Evolutionary conservation across 2,797 vertebrate species (phyloP).

Genomic region (Delichon dasypus): DNA sequence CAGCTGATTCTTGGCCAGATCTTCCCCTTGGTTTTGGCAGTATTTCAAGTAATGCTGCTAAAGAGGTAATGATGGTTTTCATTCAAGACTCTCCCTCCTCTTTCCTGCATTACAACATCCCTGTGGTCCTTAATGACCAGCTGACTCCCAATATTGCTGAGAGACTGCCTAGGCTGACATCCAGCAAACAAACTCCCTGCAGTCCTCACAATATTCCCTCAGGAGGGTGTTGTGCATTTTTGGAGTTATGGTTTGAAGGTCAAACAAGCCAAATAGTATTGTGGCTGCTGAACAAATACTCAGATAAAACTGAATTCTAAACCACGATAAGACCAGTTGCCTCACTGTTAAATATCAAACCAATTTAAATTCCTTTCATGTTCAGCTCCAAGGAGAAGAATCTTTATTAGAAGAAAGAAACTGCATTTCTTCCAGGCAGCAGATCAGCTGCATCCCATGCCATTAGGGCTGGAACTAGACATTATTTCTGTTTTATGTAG

Average conservation of each 20-base stretch:
- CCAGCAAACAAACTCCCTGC: not conserved
- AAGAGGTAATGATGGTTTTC: not conserved
- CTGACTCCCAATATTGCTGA: not conserved
- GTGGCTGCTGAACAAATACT: not conserved
- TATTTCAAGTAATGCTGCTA: not conserved
- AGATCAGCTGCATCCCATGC: not conserved
- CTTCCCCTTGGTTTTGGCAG: not conserved
- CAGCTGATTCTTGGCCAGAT: not conserved
- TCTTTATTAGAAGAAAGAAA: not conserved
- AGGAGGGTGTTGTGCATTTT: not conserved
- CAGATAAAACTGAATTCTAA: slow-evolving; percentile 1
- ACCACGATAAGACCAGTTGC: not conserved
- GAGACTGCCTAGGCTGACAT: not conserved
- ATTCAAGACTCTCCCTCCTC: not conserved
- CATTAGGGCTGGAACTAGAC: not conserved
- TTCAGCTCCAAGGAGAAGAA: not conserved
- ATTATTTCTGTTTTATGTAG: not conserved
- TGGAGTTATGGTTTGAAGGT: not conserved
- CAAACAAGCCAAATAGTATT: not conserved
- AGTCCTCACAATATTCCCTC: not conserved
- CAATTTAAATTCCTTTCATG: not conserved
- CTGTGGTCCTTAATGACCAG: not conserved
- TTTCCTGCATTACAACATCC: not conserved
- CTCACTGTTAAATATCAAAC: not conserved
- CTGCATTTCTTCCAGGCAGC: not conserved